Evolutionary conservation across 2,797 vertebrate species (phyloP).

Genomic region (Pantherophis alleghaniensis): DNA sequence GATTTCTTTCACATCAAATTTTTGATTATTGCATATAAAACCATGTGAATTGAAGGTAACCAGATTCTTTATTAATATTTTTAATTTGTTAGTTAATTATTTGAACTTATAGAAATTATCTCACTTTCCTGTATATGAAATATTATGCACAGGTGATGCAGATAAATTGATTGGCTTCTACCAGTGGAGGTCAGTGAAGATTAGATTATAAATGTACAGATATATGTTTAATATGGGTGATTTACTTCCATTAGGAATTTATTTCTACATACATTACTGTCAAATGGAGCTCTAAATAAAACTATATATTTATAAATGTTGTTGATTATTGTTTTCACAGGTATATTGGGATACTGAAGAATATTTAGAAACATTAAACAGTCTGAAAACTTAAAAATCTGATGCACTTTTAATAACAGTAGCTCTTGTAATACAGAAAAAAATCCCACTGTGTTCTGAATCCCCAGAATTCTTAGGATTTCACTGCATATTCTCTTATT

Average conservation of each 20-base stretch:
- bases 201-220: background rate
- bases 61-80: background rate
- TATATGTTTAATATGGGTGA: background rate
- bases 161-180: constrained; percentile 6
- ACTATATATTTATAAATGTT: background rate
- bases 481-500: constrained; percentile 2
- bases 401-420: background rate
- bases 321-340: background rate
- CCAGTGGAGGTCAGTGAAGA: background rate
- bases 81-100: background rate
- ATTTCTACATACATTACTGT: background rate
- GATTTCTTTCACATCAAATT: background rate
- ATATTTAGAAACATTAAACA: constrained; percentile 7
- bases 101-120: background rate
- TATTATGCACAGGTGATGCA: background rate
- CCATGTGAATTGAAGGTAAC: background rate
- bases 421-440: background rate
- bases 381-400: background rate
- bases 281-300: background rate
- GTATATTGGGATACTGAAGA: background rate
- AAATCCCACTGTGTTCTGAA: background rate
- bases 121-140: background rate
- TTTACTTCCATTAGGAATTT: background rate
- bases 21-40: background rate
- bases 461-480: background rate